These are phyloP conservation scores for Micropterix aruncella DNA, from an alignment of 2,888 invertebrate genomes.

Conservation along the genomic window DNA sequence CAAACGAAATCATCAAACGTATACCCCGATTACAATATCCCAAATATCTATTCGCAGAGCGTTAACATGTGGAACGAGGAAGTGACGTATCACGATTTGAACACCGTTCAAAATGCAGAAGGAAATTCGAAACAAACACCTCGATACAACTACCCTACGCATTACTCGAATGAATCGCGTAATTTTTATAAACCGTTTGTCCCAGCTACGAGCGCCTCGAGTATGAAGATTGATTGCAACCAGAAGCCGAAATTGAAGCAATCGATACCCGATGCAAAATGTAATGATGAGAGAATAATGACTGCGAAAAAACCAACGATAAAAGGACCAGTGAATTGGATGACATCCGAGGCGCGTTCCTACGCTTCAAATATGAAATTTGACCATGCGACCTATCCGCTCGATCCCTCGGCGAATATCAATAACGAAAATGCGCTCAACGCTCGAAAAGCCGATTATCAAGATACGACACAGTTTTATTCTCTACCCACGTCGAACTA, in stretches of 20 bases:
- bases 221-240: not conserved
- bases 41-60: not conserved
- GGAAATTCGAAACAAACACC: not conserved
- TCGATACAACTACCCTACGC: not conserved
- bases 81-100: not conserved
- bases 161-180: not conserved
- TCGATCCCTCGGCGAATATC: not conserved
- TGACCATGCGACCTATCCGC: not conserved
- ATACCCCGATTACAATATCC: not conserved
- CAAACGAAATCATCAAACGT: not conserved
- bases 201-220: not conserved
- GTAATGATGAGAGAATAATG: not conserved
- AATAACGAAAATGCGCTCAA: not conserved
- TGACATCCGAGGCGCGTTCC: not conserved
- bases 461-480: not conserved
- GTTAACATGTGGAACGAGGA: not conserved
- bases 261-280: not conserved
- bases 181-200: not conserved
- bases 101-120: not conserved
- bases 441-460: not conserved
- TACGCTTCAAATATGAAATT: not conserved
- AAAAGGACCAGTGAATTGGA: not conserved
- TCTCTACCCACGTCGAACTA: not conserved
- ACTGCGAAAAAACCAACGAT: not conserved
- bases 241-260: not conserved